Evolutionary conservation across 2,888 invertebrate species (phyloP).

Genomic region (Hartigia nigra): DNA sequence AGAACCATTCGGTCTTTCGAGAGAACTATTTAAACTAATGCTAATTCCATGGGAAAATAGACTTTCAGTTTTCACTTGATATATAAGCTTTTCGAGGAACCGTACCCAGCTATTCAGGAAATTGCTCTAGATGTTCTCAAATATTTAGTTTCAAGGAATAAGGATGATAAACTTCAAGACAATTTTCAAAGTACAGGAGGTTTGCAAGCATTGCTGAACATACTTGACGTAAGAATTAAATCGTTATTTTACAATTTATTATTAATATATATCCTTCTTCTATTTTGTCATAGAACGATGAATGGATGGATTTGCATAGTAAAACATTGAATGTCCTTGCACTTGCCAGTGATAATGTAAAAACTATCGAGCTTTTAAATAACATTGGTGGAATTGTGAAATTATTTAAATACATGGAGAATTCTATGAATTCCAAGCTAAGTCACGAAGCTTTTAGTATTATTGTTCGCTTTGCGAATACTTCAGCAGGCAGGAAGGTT

Average conservation of each 20-base stretch:
- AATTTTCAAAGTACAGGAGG: slow-evolving; percentile 68
- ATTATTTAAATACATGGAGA: slow-evolving; percentile 43
- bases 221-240: slow-evolving; percentile 66
- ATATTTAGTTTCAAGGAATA: slow-evolving; percentile 67
- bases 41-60: slow-evolving; percentile 34
- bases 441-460: slow-evolving; percentile 36
- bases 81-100: slow-evolving; percentile 67
- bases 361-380: slow-evolving; percentile 36
- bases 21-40: background rate
- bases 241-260: slow-evolving; percentile 7
- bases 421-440: slow-evolving; percentile 28
- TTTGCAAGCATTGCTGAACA: slow-evolving; percentile 67
- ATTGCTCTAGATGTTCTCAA: slow-evolving; percentile 67
- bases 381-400: slow-evolving; percentile 39
- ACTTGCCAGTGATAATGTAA: slow-evolving; percentile 41
- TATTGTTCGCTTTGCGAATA: slow-evolving; percentile 43
- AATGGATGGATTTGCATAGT: slow-evolving; percentile 45
- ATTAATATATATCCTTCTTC: slow-evolving; percentile 7
- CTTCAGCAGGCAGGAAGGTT: slow-evolving; percentile 46
- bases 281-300: slow-evolving; percentile 36
- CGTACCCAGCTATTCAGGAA: slow-evolving; percentile 68
- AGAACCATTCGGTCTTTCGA: background rate
- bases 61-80: slow-evolving; percentile 68
- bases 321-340: slow-evolving; percentile 39
- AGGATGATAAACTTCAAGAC: slow-evolving; percentile 67